phyloP scores from a whole-genome alignment of 1,140 invertebrate genomes.

The Trachelipus rathkii region DNA sequence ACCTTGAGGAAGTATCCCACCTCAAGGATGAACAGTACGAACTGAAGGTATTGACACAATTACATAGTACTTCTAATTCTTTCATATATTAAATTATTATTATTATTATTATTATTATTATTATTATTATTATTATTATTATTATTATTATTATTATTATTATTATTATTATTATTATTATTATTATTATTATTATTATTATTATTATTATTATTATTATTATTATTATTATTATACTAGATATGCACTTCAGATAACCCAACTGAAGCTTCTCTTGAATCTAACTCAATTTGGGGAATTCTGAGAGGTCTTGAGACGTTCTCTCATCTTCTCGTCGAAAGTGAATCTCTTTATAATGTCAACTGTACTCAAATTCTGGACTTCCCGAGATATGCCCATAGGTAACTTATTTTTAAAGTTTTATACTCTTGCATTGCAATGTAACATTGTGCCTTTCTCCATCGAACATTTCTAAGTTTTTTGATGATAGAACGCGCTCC shows the following conservation, averaged over 20 bases:
- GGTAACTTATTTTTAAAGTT: conserved; percentile 17
- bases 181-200: conserved; percentile 10
- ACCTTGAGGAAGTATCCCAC: conserved; percentile 59
- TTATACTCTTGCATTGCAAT: no score
- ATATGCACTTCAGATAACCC: conserved; percentile 40
- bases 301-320: conserved; percentile 52
- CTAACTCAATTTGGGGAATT: conserved; percentile 50
- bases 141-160: background rate
- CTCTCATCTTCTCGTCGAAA: conserved; percentile 51
- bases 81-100: background rate
- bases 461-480: no score
- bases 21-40: conserved; percentile 67
- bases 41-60: conserved; percentile 46
- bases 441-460: no score
- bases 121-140: conserved; percentile 2
- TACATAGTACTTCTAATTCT: no score
- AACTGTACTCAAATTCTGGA: conserved; percentile 61
- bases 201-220: conserved; percentile 17
- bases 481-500: no score
- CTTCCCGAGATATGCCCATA: conserved; percentile 61
- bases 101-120: background rate
- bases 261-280: conserved; percentile 29
- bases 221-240: conserved; percentile 10
- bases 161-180: background rate
- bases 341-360: conserved; percentile 36